Evolutionary conservation across 2,888 invertebrate genomes (phyloP), one percentile per base, ranked within the genome.

Genomic region (Plusia festucae): DNA sequence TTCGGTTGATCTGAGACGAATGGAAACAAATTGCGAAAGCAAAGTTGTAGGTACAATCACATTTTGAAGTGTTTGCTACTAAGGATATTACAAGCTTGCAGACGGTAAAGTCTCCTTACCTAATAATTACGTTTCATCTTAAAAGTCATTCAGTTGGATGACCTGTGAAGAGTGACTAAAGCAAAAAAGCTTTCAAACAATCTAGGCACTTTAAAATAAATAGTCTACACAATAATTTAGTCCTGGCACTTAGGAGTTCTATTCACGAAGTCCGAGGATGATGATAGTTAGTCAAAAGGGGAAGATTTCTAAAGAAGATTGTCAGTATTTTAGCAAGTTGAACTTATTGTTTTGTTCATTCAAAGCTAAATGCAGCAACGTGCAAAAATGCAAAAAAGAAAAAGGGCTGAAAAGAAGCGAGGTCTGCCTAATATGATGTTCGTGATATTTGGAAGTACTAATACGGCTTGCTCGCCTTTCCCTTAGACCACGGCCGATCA

Each of bases 401-500:
- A 34, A 34, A 13, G 34, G 34, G 13, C 3, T 15, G 7, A 40
- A 40, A n/a, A 5, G 40, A 40, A 16, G 16, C 16, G 18, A 8
- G 44, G 16, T 8, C 16, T 1, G n/a, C 6, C 4, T 7, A 6
- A 40, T 46, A 18, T 20, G 18, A 49, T 49, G 18, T 20, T 49
- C 3, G 11, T 18, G 11, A 49, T 3, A 18, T 20, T n/a, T 6
- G n/a, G 6, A n/a, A 13, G 8, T 24, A 1, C 13, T 9, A 20
- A 2, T 13, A 64, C 62, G 73, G 83, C 75, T 65, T 5, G 0
- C 0, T 11, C 53, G 58, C 67, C 76, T 20, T n/a, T 40, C 16
- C 40, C 79, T 83, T 75, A 74, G 1, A 51, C 81, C 80, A 75
- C 49, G 76, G 74, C 80, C 83, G 87, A 85, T 88, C 86, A 84